phyloP scores from a whole-genome alignment of 1,140 invertebrate genomes.

The Temnothorax longispinosus region DNA sequence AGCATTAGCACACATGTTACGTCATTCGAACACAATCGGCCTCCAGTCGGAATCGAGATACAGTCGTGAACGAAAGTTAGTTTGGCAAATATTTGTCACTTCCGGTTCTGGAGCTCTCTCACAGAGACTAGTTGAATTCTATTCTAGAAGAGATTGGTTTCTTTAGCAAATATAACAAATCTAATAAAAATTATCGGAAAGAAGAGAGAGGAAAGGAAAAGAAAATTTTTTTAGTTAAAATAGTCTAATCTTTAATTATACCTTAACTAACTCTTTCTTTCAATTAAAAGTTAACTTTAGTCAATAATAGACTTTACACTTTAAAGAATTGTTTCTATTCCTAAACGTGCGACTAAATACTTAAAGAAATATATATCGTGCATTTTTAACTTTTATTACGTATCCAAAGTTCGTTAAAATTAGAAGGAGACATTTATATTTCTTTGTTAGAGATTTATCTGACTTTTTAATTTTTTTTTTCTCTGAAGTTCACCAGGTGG shows the following conservation, averaged over 20 bases:
- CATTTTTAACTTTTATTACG: neutral
- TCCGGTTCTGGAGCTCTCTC: constrained; percentile 75
- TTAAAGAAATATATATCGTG: neutral
- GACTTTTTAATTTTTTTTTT: neutral
- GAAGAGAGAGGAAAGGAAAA: neutral
- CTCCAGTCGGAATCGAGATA: constrained; percentile 63
- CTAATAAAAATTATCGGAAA: neutral
- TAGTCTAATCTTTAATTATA: neutral
- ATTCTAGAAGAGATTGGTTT: neutral
- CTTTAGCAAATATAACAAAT: neutral
- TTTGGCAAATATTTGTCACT: constrained; percentile 82
- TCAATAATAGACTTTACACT: neutral
- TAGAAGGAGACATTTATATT: neutral
- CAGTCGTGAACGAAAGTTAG: constrained; percentile 64
- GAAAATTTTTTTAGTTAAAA: neutral
- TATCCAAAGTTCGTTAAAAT: constrained; percentile 7
- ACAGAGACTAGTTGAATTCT: constrained; percentile 48
- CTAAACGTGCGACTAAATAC: neutral
- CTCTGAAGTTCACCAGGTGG: constrained; percentile 68
- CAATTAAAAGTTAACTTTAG: neutral
- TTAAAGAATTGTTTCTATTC: neutral
- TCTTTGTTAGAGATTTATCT: constrained; percentile 25
- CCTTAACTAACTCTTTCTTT: neutral
- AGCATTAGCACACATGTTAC: constrained; percentile 17
- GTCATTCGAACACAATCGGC: constrained; percentile 63